phyloP scores from a whole-genome alignment of 2,888 invertebrate species.

The Drepana falcataria region DNA sequence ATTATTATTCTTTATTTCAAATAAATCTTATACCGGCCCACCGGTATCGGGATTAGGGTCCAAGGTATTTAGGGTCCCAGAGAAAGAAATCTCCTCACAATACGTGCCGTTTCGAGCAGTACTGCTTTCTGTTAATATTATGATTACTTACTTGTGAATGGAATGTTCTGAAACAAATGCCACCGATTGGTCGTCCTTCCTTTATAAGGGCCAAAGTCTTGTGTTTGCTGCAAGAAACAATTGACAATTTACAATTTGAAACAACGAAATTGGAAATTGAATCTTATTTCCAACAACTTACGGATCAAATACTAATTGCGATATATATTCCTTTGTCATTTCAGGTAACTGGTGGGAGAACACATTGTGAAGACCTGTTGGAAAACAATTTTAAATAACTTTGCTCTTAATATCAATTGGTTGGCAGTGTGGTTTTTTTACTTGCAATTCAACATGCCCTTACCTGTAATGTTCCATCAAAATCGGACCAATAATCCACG shows the following conservation, averaged over 20 bases:
- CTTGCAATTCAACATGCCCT: no score
- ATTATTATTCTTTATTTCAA: no score
- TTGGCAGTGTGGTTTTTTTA: no score
- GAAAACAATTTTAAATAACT: background rate
- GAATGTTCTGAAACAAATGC: conserved; percentile 98
- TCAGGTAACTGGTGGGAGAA: conserved; percentile 97
- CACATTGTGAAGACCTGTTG: conserved; percentile 89
- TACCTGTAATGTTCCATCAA: no score
- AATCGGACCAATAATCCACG: no score
- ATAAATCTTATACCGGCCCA: no score
- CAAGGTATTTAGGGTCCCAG: background rate
- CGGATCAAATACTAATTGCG: conserved; percentile 96
- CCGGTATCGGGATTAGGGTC: no score
- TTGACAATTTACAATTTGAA: background rate
- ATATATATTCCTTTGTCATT: conserved; percentile 99
- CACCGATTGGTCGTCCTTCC: conserved; percentile 95
- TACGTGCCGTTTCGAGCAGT: no score
- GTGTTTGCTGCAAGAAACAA: conserved; percentile 86
- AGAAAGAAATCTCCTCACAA: background rate
- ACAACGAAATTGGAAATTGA: background rate
- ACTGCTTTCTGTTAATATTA: background rate
- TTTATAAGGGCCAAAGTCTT: conserved; percentile 94
- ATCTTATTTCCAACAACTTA: conserved; percentile 62
- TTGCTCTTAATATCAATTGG: background rate
- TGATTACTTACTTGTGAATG: conserved; percentile 80